Percentiles rank a stretch among this genome's conserved stretches.
Conservation (phyloP, 2,888 invertebrate genomes). For the Eilema caniola region DNA sequence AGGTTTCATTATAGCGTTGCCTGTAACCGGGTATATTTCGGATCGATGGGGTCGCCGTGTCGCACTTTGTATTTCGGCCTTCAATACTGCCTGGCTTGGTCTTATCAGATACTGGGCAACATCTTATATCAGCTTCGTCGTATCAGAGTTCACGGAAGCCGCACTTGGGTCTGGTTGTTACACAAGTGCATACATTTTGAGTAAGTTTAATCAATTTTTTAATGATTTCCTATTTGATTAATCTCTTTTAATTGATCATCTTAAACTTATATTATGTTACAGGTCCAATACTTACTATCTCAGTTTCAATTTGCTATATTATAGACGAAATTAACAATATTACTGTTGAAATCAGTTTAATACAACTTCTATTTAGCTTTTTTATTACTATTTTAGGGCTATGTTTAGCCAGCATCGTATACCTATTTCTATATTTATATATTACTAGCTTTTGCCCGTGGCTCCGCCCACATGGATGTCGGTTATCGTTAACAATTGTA, state of each 20-base stretch:
- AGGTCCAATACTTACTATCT: background rate
- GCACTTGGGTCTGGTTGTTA: constrained; percentile 89
- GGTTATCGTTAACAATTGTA: too few relatives aligned
- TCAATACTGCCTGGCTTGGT: constrained; percentile 88
- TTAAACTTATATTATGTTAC: background rate
- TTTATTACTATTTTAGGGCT: background rate
- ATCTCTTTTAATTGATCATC: background rate
- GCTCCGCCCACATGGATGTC: too few relatives aligned
- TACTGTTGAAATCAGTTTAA: background rate
- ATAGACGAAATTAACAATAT: background rate
- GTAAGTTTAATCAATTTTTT: constrained; percentile 70
- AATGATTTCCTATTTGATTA: background rate
- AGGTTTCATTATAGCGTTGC: constrained; percentile 89
- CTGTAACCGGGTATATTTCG: constrained; percentile 89
- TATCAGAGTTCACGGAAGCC: constrained; percentile 90
- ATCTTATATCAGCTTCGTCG: constrained; percentile 88
- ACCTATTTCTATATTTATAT: too few relatives aligned
- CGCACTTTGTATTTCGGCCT: constrained; percentile 85
- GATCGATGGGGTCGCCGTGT: constrained; percentile 90
- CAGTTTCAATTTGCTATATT: too few relatives aligned
- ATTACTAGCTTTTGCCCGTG: too few relatives aligned
- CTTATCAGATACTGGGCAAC: constrained; percentile 85
- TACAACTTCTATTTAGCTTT: background rate
- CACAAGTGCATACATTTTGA: constrained; percentile 89
- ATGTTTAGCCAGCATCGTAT: too few relatives aligned